phyloP scores from a whole-genome alignment of 1,140 invertebrate genomes.

The Mya arenaria region DNA sequence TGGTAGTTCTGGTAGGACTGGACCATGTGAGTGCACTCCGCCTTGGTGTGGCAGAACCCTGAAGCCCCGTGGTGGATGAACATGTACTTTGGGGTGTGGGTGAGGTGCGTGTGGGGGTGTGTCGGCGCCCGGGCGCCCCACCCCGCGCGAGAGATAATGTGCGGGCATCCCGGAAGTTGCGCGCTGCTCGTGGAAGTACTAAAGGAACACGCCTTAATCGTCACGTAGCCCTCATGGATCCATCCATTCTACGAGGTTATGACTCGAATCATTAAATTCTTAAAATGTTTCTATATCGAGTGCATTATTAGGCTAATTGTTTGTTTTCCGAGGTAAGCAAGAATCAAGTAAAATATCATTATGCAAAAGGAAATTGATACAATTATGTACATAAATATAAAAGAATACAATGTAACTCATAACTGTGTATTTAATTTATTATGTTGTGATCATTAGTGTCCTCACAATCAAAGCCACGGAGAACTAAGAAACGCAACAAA shows the following conservation, averaged over 20 bases:
- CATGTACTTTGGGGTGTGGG: slow-evolving; percentile 56
- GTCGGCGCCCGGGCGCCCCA: slow-evolving; percentile 67
- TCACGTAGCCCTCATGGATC: slow-evolving; percentile 32
- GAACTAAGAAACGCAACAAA: too few species aligned
- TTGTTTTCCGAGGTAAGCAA: too few species aligned
- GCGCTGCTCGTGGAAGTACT: neutral
- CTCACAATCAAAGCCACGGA: too few species aligned
- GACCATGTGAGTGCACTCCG: slow-evolving; percentile 82
- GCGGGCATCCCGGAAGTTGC: slow-evolving; percentile 65
- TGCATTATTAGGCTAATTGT: too few species aligned
- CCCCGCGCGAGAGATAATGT: slow-evolving; percentile 66
- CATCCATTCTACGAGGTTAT: slow-evolving; percentile 46
- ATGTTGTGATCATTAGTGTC: too few species aligned
- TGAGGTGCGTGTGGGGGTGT: slow-evolving; percentile 7
- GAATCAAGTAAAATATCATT: too few species aligned
- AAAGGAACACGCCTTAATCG: neutral
- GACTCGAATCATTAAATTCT: too few species aligned
- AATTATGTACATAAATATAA: too few species aligned
- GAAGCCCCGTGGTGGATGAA: slow-evolving; percentile 87
- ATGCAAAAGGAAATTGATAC: too few species aligned
- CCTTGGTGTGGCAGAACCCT: slow-evolving; percentile 83
- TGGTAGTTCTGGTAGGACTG: slow-evolving; percentile 87
- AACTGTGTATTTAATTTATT: too few species aligned
- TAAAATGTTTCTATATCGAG: too few species aligned
- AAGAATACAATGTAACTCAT: too few species aligned